Percentiles rank a stretch among this genome's conserved stretches.
These are phyloP conservation scores for Carapus acus DNA, from an alignment of 2,797 vertebrate species.

Conservation along the genomic window DNA sequence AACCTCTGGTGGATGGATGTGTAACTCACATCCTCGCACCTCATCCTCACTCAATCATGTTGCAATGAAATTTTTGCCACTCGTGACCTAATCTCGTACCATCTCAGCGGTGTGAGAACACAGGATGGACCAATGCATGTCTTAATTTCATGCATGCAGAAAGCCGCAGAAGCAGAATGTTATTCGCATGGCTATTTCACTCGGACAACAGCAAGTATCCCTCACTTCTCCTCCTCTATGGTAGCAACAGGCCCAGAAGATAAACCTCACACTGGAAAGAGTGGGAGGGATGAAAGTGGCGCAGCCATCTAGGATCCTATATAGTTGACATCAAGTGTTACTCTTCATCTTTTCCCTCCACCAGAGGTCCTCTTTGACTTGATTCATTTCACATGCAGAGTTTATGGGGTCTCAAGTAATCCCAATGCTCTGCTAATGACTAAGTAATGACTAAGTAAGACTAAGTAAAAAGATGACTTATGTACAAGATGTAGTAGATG, in stretches of 20 bases:
- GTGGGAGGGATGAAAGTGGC: no score
- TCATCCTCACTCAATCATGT: no score
- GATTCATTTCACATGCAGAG: background rate
- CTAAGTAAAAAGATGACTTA: no score
- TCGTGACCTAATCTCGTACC: constrained; percentile 59
- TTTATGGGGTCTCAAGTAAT: no score
- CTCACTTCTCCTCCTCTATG: constrained; percentile 38
- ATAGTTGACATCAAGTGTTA: constrained; percentile 19
- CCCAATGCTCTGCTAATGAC: no score
- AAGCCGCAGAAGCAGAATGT: constrained; percentile 53
- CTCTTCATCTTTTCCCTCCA: constrained; percentile 1
- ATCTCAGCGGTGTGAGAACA: constrained; percentile 34
- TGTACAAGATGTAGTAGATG: no score
- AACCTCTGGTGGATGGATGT: constrained; percentile 44
- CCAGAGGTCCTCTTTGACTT: background rate
- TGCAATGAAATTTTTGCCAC: constrained; percentile 19
- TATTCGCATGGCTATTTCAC: constrained; percentile 50
- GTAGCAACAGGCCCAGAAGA: constrained; percentile 20
- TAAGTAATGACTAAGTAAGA: no score
- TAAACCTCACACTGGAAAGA: no score
- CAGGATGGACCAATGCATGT: constrained; percentile 36
- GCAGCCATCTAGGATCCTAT: constrained; percentile 15
- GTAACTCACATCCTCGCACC: constrained; percentile 54
- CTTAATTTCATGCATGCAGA: constrained; percentile 20
- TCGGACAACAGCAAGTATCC: constrained; percentile 18